Percentiles rank a stretch among this genome's conserved stretches.
phyloP scores from a whole-genome alignment of 2,888 invertebrate species.

The Philaethria dido region DNA sequence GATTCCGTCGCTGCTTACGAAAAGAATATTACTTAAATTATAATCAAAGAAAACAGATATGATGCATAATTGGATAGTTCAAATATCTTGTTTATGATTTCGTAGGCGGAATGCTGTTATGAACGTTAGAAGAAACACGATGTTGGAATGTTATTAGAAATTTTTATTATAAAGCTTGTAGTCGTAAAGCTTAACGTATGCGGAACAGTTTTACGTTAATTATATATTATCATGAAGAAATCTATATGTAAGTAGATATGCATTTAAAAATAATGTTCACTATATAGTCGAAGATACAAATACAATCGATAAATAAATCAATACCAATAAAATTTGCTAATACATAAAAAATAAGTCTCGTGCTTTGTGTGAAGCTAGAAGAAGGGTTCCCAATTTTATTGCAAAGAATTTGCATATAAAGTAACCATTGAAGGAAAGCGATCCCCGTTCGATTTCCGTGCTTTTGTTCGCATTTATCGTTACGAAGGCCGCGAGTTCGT shows the following conservation, averaged over 20 bases:
- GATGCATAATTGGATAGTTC: slow-evolving; percentile 67
- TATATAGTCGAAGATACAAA: slow-evolving; percentile 46
- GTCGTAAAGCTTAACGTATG: slow-evolving; percentile 70
- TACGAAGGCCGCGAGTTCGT: slow-evolving; percentile 68
- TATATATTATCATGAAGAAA: slow-evolving; percentile 20
- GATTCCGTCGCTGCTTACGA: slow-evolving; percentile 59
- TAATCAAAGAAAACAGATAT: slow-evolving; percentile 58
- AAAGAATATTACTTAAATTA: slow-evolving; percentile 52
- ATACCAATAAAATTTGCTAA: slow-evolving; percentile 82
- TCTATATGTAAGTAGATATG: neutral
- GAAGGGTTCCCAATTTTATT: slow-evolving; percentile 82
- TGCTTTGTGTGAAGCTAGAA: slow-evolving; percentile 77
- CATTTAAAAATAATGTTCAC: neutral
- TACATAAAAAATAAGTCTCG: slow-evolving; percentile 80
- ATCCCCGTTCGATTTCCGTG: slow-evolving; percentile 73
- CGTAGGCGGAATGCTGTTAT: slow-evolving; percentile 61
- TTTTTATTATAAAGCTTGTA: slow-evolving; percentile 66
- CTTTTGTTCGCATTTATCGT: slow-evolving; percentile 81
- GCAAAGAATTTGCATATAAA: slow-evolving; percentile 83
- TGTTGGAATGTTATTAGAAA: slow-evolving; percentile 73
- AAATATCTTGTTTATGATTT: slow-evolving; percentile 64
- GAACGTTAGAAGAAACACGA: slow-evolving; percentile 65
- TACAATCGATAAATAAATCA: slow-evolving; percentile 72
- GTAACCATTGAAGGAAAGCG: slow-evolving; percentile 84
- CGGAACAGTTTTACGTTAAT: slow-evolving; percentile 48